Evolutionary conservation across 2,888 invertebrate species (phyloP), one percentile per base, ranked within the genome.

Genomic region (Acrobasis consociella): DNA sequence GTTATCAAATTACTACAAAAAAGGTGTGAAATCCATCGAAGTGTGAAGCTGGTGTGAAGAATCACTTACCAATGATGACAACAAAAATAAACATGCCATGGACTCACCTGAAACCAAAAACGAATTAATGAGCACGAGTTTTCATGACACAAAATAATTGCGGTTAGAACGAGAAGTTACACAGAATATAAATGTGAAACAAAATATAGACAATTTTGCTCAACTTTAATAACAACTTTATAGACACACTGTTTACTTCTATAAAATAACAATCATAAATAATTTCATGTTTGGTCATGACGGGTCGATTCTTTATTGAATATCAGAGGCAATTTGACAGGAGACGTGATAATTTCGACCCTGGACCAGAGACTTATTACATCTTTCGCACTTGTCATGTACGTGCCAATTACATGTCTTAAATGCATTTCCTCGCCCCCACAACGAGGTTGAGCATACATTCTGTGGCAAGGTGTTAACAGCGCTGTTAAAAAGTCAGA

Each of bases 311-410:
- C 46, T 13, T 13, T 5, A n/a, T 46, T n/a, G 46, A 46, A 46
- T 46, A 46, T 5, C 46, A 1, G 46, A 13, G 46, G n/a, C 46
- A 46, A n/a, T 46, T 46, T 46, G 46, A 46, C 46, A 46, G 13
- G 46, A 46, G 46, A 46, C 46, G n/a, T 46, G n/a, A 46, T 46
- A 46, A 46, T 46, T 13, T n/a, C 46, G 46, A 46, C 13, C 13
- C n/a, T 46, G 46, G 42, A 2, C n/a, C 46, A 46, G 11, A 13
- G 46, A 13, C 42, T 42, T 46, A n/a, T 46, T 46, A 46, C 46
- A 46, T 56, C 56, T 56, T 56, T 22, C 17, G 56, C 56, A 56
- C 17, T 56, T 56, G 56, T 56, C 56, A 56, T 56, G 56, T 42
- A 56, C 56, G 11, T 39, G 56, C 16, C 56, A 56, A 56, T 22